phyloP scores from a whole-genome alignment of 2,888 invertebrate species.

The Cancer borealis region DNA sequence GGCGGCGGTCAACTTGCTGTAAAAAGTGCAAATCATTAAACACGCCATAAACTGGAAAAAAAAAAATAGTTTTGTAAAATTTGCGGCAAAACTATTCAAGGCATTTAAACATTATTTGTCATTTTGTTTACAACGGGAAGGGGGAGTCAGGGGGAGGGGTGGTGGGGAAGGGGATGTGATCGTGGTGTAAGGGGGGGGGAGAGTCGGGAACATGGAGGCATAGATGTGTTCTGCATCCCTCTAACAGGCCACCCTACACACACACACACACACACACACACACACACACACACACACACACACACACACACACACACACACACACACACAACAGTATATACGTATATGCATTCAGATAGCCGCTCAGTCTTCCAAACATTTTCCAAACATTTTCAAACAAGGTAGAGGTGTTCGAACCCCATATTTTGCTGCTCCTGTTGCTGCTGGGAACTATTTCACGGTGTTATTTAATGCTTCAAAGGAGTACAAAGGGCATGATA shows the following conservation, averaged over 20 bases:
- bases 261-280: background rate
- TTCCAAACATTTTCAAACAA: constrained; percentile 11
- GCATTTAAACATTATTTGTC: background rate
- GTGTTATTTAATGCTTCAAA: no score
- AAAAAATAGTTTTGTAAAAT: background rate
- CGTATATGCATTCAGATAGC: background rate
- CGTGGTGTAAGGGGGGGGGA: no score
- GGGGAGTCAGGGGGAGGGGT: background rate
- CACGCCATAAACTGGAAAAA: constrained; percentile 27
- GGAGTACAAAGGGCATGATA: no score
- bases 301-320: no score
- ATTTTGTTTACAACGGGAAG: background rate
- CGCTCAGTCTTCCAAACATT: background rate
- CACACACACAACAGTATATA: no score
- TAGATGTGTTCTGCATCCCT: background rate
- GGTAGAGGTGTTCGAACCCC: background rate
- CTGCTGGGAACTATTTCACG: no score
- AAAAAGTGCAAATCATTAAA: constrained; percentile 31
- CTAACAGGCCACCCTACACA: background rate
- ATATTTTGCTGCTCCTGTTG: no score
- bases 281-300: no score
- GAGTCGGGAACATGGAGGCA: background rate
- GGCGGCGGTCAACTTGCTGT: background rate
- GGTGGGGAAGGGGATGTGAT: background rate
- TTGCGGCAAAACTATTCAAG: background rate